phyloP scores from a whole-genome alignment of 92 coral and sea anemone species.

The Montipora capitata region DNA sequence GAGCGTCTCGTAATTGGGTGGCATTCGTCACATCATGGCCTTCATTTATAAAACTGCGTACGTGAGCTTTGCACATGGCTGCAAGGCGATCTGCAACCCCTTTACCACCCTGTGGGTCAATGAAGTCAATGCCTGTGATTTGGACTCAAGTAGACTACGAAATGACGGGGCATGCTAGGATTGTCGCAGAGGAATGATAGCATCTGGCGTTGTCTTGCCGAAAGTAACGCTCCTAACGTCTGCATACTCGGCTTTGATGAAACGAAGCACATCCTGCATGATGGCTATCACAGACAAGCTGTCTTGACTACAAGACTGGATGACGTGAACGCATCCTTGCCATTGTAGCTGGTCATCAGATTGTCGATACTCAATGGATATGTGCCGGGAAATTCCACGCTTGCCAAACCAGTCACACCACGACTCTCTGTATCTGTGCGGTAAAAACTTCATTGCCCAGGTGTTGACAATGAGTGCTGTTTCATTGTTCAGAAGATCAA shows the following conservation, averaged over 20 bases:
- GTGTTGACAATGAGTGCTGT: too few species aligned
- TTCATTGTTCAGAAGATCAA: neutral
- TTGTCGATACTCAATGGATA: too few species aligned
- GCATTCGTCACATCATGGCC: conserved; percentile 27
- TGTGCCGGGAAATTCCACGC: conserved; percentile 12
- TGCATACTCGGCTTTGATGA: neutral
- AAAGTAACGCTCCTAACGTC: neutral
- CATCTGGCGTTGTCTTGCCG: conserved; percentile 15
- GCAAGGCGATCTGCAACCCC: conserved; percentile 56
- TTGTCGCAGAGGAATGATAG: conserved; percentile 16
- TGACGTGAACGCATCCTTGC: neutral
- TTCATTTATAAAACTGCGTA: conserved; percentile 35
- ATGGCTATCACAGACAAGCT: neutral
- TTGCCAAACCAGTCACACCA: conserved; percentile 9
- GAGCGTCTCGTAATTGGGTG: conserved; percentile 20
- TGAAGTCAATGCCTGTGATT: neutral
- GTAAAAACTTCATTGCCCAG: conserved; percentile 22
- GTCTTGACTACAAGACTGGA: conserved; percentile 18
- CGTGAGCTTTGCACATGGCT: conserved; percentile 55
- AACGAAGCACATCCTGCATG: conserved; percentile 11
- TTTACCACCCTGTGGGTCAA: conserved; percentile 25
- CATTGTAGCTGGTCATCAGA: too few species aligned
- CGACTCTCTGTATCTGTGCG: conserved; percentile 18
- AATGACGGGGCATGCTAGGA: conserved; percentile 30
- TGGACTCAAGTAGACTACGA: neutral